These are phyloP conservation scores for Pseudanteris insignis DNA, from an alignment of 2,888 invertebrate genomes.

Conservation along the genomic window DNA sequence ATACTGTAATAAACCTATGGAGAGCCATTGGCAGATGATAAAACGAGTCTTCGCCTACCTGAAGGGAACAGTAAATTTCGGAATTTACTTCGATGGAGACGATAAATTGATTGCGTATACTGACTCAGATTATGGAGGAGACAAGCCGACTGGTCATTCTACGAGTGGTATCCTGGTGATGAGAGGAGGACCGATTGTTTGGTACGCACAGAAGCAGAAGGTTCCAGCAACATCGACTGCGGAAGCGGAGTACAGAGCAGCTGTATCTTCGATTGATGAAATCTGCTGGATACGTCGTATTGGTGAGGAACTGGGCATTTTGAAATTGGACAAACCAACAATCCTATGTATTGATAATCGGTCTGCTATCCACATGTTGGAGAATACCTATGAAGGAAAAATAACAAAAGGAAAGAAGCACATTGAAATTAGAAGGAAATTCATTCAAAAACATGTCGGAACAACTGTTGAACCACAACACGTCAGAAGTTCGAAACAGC, in stretches of 20 bases:
- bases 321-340: slow-evolving; percentile 10
- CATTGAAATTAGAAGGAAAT: not conserved
- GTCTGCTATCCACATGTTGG: slow-evolving; percentile 51
- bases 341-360: not conserved
- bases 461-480: slow-evolving; percentile 25
- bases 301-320: slow-evolving; percentile 43
- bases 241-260: slow-evolving; percentile 54
- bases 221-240: slow-evolving; percentile 46
- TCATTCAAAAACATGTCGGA: slow-evolving; percentile 27
- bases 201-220: not conserved
- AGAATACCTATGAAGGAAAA: slow-evolving; percentile 51
- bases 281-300: slow-evolving; percentile 52
- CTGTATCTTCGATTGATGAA: slow-evolving; percentile 45
- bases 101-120: not conserved
- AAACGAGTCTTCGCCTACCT: slow-evolving; percentile 44
- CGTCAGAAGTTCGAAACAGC: not conserved
- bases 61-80: slow-evolving; percentile 39
- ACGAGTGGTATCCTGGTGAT: not conserved
- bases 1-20: slow-evolving; percentile 40
- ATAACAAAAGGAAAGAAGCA: slow-evolving; percentile 40
- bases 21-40: slow-evolving; percentile 45
- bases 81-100: slow-evolving; percentile 47
- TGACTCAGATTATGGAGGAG: slow-evolving; percentile 41
- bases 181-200: not conserved
- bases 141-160: not conserved